Base-by-base conservation (phyloP, 35 echinoderm and acorn worm species). In the Holothuria glaberrima region DNA sequence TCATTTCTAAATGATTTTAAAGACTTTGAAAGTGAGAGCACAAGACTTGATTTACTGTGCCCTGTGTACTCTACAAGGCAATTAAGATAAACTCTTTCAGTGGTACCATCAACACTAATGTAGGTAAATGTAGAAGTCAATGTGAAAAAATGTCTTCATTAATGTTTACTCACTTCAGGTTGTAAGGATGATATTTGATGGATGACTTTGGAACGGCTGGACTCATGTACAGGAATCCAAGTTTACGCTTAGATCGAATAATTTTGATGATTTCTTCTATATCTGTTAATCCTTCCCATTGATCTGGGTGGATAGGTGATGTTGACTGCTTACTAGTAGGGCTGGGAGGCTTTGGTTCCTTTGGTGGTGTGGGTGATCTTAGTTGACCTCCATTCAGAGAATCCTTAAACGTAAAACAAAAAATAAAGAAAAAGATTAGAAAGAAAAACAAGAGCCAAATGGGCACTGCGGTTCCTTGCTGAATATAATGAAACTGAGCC, bases 141-240 rank as follows among this genome's bases (percentile, higher is more conserved):
- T 46, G 44, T 46, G 44, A 46, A 5, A 10, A 46, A 46, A 46
- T 5, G 10, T 46, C 44, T 46, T 4, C 10, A 46, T 4, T 4
- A 5, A 46, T 46, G 44, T 46, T 69, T 1, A 82, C 96, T 93
- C 83, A 94, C 96, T 95, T 92, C 27, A 98, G 91, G 30, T 95
- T 98, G 60, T 98, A 98, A 19, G 96, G 96, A 71, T 98, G 96
- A 65, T 98, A 98, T 36, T 90, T 33, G 48, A 98, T 91, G 27
- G 96, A 98, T 78, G 96, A 94, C 77, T 95, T 95, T 17, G 96
- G 96, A 16, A 98, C 96, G 21, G 88, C 96, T 27, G 93, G 96
- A 22, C 90, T 95, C 93, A 98, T 88, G 88, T 98, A 95, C 1
- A 98, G 75, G 34, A 98, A 98, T 52, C 96, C 96, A 10, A 98